These are phyloP conservation scores for Panonychus citri DNA, from an alignment of 1,140 invertebrate genomes.

Conservation along the genomic window DNA sequence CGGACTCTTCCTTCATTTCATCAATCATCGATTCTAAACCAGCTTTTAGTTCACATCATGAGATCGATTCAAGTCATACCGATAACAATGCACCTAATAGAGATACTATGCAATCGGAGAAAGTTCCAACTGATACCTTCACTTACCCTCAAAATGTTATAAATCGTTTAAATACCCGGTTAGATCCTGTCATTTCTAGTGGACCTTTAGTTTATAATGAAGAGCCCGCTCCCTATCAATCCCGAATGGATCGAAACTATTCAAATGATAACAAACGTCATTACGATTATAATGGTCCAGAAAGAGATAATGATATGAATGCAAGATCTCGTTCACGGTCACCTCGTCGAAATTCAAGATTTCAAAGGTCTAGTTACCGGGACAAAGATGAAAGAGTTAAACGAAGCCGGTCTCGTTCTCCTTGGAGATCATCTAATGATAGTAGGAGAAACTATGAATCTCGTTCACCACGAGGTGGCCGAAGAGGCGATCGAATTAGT, in stretches of 20 bases:
- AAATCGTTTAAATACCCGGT: background rate
- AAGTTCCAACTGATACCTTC: background rate
- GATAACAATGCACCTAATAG: background rate
- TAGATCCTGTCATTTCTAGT: background rate
- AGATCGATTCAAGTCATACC: background rate
- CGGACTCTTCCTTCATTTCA: background rate
- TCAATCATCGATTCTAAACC: background rate
- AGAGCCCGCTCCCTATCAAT: background rate
- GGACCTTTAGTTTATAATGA: background rate
- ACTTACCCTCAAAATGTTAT: background rate
- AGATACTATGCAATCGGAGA: background rate
- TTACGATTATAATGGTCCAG: background rate
- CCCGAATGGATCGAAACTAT: background rate
- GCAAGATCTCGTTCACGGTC: slow-evolving; percentile 9
- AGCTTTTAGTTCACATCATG: background rate
- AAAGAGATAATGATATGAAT: background rate
- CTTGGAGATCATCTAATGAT: slow-evolving; percentile 12
- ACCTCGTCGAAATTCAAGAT: slow-evolving; percentile 10
- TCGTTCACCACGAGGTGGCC: slow-evolving; percentile 27
- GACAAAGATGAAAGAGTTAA: slow-evolving; percentile 6
- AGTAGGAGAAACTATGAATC: slow-evolving; percentile 23
- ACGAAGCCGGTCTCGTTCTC: slow-evolving; percentile 16
- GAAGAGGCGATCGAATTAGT: slow-evolving; percentile 21
- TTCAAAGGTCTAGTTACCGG: slow-evolving; percentile 2
- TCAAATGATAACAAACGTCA: background rate